Conservation (phyloP, 2,113 vertebrate species). For the Trochalopteron elliotii region DNA sequence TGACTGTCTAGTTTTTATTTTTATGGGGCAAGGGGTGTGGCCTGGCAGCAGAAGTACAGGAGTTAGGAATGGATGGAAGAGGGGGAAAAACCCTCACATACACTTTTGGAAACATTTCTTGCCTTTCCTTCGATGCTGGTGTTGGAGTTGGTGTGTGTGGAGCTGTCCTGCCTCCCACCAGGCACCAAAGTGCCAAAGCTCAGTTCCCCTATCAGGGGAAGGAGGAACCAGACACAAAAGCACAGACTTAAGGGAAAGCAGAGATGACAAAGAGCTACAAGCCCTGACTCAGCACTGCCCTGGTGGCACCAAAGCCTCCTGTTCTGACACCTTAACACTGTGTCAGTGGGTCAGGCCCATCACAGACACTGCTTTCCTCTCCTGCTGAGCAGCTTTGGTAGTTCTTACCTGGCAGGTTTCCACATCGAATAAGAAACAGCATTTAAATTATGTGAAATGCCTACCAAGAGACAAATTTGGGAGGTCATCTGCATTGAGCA, state of each 20-base stretch:
- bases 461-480: background rate
- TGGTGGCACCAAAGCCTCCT: background rate
- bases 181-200: background rate
- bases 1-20: background rate
- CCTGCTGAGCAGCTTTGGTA: background rate
- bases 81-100: rapidly evolving
- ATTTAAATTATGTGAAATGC: background rate
- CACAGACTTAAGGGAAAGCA: too few species aligned
- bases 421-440: background rate
- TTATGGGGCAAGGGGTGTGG: background rate
- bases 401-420: background rate
- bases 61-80: background rate
- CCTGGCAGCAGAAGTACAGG: background rate
- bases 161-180: background rate
- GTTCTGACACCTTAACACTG: rapidly evolving
- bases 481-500: rapidly evolving
- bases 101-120: background rate
- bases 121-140: background rate
- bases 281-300: rapidly evolving
- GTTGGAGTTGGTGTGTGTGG: background rate
- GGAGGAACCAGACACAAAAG: background rate
- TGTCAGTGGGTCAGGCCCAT: background rate
- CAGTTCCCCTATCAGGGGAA: rapidly evolving
- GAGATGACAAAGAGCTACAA: rapidly evolving
- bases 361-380: background rate